Percentiles rank a stretch among this genome's conserved stretches.
Conservation (phyloP, 2,888 invertebrate species). For the Hofmannophila pseudospretella region DNA sequence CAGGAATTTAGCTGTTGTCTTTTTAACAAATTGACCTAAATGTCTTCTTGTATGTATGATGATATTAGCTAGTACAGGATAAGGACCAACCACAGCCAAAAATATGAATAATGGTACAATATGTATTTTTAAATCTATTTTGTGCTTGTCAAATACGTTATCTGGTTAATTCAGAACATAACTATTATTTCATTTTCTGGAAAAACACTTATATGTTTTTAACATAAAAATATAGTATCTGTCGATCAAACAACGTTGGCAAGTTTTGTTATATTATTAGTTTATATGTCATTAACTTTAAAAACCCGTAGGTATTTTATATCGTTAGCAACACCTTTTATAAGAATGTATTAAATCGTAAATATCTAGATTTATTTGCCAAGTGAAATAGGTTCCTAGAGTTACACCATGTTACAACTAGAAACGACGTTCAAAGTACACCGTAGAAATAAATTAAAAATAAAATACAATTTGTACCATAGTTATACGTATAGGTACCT, state of each 20-base stretch:
- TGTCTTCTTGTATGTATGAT: conserved; percentile 5
- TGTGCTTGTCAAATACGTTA: background rate
- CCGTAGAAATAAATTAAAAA: conserved; percentile 2
- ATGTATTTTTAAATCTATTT: conserved; percentile 4
- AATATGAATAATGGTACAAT: conserved; percentile 6
- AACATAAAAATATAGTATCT: too few relatives aligned
- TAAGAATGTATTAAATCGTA: too few relatives aligned
- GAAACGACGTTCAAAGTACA: conserved; percentile 15
- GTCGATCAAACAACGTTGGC: too few relatives aligned
- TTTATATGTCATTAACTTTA: too few relatives aligned
- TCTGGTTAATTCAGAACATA: too few relatives aligned
- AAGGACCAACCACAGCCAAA: conserved; percentile 21
- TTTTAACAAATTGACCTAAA: conserved; percentile 4
- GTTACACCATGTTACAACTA: conserved; percentile 3
- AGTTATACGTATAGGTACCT: conserved; percentile 4
- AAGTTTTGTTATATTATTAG: too few relatives aligned
- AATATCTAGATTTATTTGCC: conserved; percentile 1
- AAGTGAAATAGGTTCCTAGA: conserved; percentile 5
- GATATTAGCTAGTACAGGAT: background rate
- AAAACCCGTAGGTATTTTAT: too few relatives aligned
- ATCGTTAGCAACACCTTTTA: too few relatives aligned
- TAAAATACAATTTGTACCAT: background rate
- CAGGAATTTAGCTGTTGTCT: conserved; percentile 56
- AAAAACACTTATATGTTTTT: too few relatives aligned
- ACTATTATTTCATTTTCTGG: too few relatives aligned